Evolutionary conservation across 2,113 vertebrate species (phyloP).

Genomic region (Seriola rivoliana): DNA sequence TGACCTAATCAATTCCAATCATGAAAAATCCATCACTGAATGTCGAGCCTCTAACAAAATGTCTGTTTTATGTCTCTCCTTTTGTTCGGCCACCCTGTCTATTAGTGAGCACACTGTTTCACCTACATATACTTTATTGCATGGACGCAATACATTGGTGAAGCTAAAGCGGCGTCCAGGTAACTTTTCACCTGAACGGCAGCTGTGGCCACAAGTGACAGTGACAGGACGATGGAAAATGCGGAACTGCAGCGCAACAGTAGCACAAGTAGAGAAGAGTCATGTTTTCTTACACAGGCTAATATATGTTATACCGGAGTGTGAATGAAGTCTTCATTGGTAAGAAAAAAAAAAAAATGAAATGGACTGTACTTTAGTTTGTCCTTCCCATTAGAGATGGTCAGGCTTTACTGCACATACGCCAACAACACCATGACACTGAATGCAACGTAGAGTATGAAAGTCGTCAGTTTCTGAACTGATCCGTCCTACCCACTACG

Average conservation of each 20-base stretch:
- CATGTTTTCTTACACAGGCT: no score
- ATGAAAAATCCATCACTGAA: neutral
- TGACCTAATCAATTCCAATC: neutral
- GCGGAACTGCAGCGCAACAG: neutral
- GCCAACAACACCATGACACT: neutral
- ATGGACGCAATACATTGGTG: neutral
- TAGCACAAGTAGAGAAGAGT: neutral
- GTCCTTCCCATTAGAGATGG: neutral
- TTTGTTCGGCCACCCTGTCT: neutral
- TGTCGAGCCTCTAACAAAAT: neutral
- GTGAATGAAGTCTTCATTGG: neutral
- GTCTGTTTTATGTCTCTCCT: neutral
- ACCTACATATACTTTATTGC: neutral
- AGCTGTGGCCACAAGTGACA: neutral
- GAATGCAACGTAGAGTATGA: slow-evolving; percentile 11
- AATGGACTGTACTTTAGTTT: neutral
- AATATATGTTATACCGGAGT: neutral
- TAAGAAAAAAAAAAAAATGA: neutral
- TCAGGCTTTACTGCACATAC: neutral
- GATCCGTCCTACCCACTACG: slow-evolving; percentile 41
- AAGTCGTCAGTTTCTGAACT: slow-evolving; percentile 26
- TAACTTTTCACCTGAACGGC: no score
- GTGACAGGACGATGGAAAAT: no score
- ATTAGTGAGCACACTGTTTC: no score
- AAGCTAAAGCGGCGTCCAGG: neutral